phyloP scores from a whole-genome alignment of 2,113 vertebrate genomes.

The Hippocampus mohnikei region DNA sequence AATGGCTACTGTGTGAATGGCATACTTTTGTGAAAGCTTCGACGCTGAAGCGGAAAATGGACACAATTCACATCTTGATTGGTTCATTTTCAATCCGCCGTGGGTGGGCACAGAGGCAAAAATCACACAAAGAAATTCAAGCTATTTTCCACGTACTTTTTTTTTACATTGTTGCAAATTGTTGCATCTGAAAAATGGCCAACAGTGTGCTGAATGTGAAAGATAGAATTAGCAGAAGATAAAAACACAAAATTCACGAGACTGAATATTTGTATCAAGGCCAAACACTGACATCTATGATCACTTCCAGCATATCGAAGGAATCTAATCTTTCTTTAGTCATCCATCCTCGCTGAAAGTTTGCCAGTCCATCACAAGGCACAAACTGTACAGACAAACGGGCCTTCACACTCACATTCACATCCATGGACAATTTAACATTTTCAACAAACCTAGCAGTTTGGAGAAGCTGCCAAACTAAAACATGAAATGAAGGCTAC shows the following conservation, averaged over 20 bases:
- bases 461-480: background rate
- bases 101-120: background rate
- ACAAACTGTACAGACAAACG: background rate
- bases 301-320: background rate
- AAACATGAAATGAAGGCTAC: background rate
- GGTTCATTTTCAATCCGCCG: background rate
- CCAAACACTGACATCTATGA: too few species aligned
- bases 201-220: background rate
- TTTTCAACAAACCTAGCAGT: background rate
- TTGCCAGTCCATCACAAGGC: background rate
- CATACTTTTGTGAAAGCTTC: background rate
- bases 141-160: background rate
- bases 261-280: background rate
- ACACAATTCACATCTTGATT: background rate
- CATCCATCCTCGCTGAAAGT: background rate
- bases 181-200: background rate
- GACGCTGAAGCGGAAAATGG: background rate
- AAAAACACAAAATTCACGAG: background rate
- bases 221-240: background rate
- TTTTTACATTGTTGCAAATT: background rate
- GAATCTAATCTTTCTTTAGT: background rate
- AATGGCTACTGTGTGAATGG: background rate
- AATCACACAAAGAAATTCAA: background rate
- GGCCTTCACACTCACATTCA: background rate
- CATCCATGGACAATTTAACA: background rate